These are phyloP conservation scores for Dasypus novemcinctus DNA, from an alignment of 2,113 vertebrate genomes.

Conservation along the genomic window DNA sequence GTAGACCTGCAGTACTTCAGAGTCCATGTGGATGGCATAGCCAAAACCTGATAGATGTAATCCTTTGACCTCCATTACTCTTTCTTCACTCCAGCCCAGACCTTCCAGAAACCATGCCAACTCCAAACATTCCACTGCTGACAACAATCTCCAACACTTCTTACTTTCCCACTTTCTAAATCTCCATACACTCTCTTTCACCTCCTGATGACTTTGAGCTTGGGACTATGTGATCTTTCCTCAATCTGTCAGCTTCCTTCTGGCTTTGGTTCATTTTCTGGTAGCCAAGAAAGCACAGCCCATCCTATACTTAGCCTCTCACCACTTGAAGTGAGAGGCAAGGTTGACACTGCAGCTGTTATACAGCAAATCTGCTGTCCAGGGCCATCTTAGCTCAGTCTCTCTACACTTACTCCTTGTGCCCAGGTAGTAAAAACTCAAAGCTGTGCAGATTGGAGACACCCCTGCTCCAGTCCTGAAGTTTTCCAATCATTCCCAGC, in stretches of 20 bases:
- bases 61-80: not conserved
- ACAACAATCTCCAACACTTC: not conserved
- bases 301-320: not conserved
- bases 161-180: not conserved
- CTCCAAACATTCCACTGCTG: not conserved
- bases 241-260: not conserved
- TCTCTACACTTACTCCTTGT: not conserved
- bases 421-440: not conserved
- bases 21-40: not conserved
- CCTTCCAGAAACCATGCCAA: not conserved
- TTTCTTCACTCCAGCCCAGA: not conserved
- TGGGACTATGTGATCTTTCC: not conserved
- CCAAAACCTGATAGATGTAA: not conserved
- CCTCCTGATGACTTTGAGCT: not conserved
- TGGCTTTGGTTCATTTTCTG: not conserved
- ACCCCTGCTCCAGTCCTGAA: not conserved
- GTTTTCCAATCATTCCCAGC: rapidly evolving
- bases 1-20: not conserved
- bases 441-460: rapidly evolving
- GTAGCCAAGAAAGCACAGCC: not conserved
- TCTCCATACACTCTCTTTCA: not conserved
- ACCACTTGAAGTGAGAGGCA: not conserved
- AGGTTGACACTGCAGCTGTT: too few relatives aligned
- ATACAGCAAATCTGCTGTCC: not conserved
- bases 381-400: not conserved